Evolutionary conservation across 2,797 vertebrate species (phyloP).

Genomic region (Molossus molossus): DNA sequence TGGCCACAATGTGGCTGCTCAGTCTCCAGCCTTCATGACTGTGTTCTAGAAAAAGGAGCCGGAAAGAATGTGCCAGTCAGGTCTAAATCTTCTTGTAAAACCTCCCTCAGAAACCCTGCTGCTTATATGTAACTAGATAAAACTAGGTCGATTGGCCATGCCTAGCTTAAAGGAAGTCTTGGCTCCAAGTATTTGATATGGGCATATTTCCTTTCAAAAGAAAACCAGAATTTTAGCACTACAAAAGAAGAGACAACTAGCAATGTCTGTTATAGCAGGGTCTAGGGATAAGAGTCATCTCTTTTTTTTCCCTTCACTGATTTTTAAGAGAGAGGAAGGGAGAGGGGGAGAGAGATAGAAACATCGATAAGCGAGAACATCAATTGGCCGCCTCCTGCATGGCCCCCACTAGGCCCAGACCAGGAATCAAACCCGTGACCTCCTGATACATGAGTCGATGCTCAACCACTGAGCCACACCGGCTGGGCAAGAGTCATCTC

Average conservation of each 20-base stretch:
- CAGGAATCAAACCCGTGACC: too few relatives aligned
- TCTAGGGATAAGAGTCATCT: neutral
- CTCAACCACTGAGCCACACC: too few relatives aligned
- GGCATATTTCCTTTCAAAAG: neutral
- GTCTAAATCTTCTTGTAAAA: neutral
- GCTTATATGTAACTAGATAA: neutral
- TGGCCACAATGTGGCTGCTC: neutral
- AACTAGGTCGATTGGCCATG: neutral
- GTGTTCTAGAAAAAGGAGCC: neutral
- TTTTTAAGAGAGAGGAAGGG: too few relatives aligned
- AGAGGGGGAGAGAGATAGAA: too few relatives aligned
- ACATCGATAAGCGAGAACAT: too few relatives aligned
- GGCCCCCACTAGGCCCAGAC: too few relatives aligned
- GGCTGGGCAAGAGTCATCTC: neutral
- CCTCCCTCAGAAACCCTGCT: neutral
- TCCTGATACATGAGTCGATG: too few relatives aligned
- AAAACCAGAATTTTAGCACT: neutral
- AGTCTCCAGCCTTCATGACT: neutral
- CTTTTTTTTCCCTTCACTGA: neutral
- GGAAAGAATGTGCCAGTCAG: neutral
- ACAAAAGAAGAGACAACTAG: neutral
- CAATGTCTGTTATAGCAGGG: neutral
- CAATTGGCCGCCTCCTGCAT: too few relatives aligned
- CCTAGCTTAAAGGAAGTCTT: neutral
- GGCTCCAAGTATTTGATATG: neutral